These are phyloP conservation scores for Psittacula derbiana DNA, from an alignment of 2,797 vertebrate species.

Conservation along the genomic window DNA sequence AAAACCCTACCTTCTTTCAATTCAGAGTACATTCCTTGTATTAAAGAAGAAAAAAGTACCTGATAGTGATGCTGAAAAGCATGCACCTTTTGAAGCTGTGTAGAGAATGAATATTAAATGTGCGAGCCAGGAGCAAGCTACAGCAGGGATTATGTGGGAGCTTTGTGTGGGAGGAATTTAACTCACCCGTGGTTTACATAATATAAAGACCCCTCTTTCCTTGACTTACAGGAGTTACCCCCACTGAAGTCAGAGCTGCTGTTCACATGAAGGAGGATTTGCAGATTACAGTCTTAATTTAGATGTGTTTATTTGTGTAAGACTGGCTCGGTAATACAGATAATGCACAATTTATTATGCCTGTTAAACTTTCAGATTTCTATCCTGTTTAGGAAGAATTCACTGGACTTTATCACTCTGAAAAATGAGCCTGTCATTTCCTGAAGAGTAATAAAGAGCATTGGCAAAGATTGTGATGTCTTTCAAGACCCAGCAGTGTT, in stretches of 20 bases:
- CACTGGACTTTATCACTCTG: neutral
- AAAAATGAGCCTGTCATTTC: slow-evolving; percentile 2
- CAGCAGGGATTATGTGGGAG: slow-evolving; percentile 2
- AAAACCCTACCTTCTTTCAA: neutral
- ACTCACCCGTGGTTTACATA: slow-evolving; percentile 13
- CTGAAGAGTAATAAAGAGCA: neutral
- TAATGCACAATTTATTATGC: slow-evolving; percentile 18
- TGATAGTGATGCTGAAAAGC: neutral
- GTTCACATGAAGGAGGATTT: neutral
- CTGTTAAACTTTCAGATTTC: slow-evolving; percentile 36
- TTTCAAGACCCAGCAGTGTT: neutral
- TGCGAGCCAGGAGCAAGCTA: slow-evolving; percentile 14
- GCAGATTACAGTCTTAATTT: neutral
- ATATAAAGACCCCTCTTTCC: slow-evolving; percentile 19
- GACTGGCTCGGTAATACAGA: neutral
- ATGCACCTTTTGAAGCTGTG: neutral
- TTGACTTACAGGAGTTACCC: neutral
- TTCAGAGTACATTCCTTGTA: neutral
- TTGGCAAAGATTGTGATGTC: neutral
- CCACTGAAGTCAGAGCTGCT: neutral
- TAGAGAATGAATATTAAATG: slow-evolving; percentile 20
- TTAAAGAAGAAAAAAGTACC: neutral
- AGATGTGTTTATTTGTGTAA: slow-evolving; percentile 27
- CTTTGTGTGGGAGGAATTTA: slow-evolving; percentile 45
- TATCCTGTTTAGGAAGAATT: slow-evolving; percentile 10